Evolutionary conservation across 2,797 vertebrate genomes (phyloP).

Genomic region (Enteromius viviparus): DNA sequence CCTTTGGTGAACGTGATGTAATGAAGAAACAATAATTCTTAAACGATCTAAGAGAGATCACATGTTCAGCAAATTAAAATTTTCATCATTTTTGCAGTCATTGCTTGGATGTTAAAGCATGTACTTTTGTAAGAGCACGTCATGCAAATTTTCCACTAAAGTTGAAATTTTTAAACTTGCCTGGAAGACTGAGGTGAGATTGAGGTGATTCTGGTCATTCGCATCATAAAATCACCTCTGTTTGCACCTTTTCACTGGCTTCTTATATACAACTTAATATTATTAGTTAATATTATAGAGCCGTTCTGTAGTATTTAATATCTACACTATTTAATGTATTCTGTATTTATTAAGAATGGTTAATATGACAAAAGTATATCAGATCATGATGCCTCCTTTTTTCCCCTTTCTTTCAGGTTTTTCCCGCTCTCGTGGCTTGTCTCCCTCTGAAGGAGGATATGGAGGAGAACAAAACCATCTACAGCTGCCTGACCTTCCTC

Average conservation of each 20-base stretch:
- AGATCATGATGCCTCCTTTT: not conserved
- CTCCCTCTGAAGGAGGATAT: constrained; percentile 88
- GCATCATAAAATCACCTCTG: too few relatives aligned
- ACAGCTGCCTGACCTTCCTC: constrained; percentile 82
- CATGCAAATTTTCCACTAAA: too few relatives aligned
- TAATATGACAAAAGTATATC: not conserved
- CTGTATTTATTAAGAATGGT: not conserved
- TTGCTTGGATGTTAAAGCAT: not conserved
- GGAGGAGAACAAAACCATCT: constrained; percentile 87
- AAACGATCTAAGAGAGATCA: not conserved
- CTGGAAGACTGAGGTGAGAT: too few relatives aligned
- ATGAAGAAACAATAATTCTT: not conserved
- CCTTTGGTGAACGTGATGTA: not conserved
- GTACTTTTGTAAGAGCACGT: too few relatives aligned
- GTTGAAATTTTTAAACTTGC: too few relatives aligned
- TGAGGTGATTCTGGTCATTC: too few relatives aligned
- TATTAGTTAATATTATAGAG: too few relatives aligned
- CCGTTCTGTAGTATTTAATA: not conserved
- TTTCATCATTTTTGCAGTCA: not conserved
- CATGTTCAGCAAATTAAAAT: not conserved
- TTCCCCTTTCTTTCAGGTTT: constrained; percentile 72
- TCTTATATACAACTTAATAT: too few relatives aligned
- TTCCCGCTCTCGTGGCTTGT: constrained; percentile 79
- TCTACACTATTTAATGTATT: not conserved
- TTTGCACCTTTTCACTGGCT: too few relatives aligned